A percentile compares a stretch with the other conserved stretches of the same genome.
Conservation (phyloP, 2,113 vertebrate species). For the Dromaius novaehollandiae region DNA sequence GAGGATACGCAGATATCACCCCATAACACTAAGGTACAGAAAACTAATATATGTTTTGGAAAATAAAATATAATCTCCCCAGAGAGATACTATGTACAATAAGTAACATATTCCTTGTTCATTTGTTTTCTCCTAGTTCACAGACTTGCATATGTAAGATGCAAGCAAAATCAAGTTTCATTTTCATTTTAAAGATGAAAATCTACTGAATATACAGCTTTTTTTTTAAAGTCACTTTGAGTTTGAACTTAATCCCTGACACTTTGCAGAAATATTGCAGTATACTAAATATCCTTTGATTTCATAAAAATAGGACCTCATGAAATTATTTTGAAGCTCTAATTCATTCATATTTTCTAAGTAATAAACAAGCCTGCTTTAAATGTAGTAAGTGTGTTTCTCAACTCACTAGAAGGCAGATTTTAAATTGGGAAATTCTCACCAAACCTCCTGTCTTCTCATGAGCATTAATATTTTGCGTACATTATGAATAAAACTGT, state of each 20-base stretch:
- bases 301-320: not conserved
- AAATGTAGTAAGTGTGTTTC: not conserved
- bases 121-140: not conserved
- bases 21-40: not conserved
- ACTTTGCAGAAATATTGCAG: not conserved
- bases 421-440: not conserved
- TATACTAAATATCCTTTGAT: not conserved
- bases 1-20: not conserved
- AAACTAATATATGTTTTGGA: not conserved
- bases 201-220: not conserved
- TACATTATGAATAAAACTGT: not conserved
- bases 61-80: not conserved
- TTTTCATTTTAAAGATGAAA: not conserved
- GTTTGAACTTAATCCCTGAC: not conserved
- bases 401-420: not conserved
- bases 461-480: not conserved
- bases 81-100: not conserved
- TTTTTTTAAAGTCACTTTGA: not conserved
- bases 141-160: not conserved
- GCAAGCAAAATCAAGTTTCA: not conserved
- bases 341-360: not conserved
- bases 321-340: not conserved
- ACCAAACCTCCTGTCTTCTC: not conserved
- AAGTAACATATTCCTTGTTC: not conserved
- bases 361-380: not conserved